phyloP scores from a whole-genome alignment of 2,888 invertebrate species.

The Gryllus longicercus region DNA sequence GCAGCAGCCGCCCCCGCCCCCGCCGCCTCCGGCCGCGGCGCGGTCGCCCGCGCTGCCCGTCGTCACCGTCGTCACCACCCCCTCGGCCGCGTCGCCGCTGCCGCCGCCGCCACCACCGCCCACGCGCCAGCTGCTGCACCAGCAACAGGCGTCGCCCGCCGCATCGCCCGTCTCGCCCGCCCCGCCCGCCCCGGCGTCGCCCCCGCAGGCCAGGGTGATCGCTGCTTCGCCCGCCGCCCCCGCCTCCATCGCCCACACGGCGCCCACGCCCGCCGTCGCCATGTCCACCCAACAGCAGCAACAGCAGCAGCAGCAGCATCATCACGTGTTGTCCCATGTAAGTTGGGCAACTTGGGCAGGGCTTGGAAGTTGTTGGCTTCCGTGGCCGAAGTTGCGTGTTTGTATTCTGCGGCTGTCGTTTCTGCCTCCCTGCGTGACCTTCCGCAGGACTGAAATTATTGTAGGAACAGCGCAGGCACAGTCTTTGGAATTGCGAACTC shows the following conservation, averaged over 20 bases:
- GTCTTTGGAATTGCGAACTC: no score
- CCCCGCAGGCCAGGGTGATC: background rate
- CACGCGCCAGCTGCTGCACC: background rate
- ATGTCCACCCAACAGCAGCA: conserved; percentile 11
- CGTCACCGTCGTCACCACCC: background rate
- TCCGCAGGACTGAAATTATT: background rate
- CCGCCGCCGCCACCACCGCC: no score
- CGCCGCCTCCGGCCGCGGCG: background rate
- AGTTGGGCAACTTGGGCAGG: conserved; percentile 22
- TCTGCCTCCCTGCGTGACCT: no score
- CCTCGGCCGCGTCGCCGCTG: background rate
- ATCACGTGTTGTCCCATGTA: conserved; percentile 35
- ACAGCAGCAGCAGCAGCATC: conserved; percentile 23
- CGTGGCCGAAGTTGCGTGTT: no score
- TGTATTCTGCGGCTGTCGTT: no score
- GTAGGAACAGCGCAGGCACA: background rate
- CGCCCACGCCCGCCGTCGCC: conserved; percentile 6
- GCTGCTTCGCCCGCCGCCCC: background rate
- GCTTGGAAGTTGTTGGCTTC: no score
- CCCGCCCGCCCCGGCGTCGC: background rate
- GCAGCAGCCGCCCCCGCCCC: conserved; percentile 8
- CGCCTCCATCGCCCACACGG: background rate
- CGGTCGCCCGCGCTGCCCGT: background rate
- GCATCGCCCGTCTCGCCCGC: conserved; percentile 19
- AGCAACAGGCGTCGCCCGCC: conserved; percentile 19